Base-by-base conservation (phyloP, 2,113 vertebrate species). In the Pandion haliaetus region DNA sequence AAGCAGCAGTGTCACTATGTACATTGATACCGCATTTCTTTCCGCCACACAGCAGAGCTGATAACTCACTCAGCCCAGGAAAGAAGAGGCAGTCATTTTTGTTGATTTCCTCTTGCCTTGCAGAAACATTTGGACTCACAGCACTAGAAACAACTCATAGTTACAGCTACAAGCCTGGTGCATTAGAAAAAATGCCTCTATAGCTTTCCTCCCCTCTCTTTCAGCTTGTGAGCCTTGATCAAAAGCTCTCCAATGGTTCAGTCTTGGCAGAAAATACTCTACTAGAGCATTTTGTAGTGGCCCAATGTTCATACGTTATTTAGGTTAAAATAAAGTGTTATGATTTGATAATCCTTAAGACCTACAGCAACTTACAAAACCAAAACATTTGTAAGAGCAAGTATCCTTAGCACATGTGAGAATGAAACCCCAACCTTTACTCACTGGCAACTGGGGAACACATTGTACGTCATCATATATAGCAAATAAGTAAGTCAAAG, bases 41-140 rank as follows among this genome's bases (percentile, higher is more conserved):
- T 61, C 36, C 4, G 0, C 58, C 3, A 0, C 3, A 2, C 0
- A 7, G 47, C 18, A 17, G 2, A 49, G 44, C 52, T 65, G 58
- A 13, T 71, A 83, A 40, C 50, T 45, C 9, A 4, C 17, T 66
- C 14, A 13, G 70, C 49, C 32, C 74, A 38, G 42, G 11, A 59
- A 29, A 38, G 24, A 61, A 47, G 10, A 47, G 5, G 12, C 13
- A 38, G 9, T 23, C 2, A 17, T 63, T 76, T 57, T 42, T 77
- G 32, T 14, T 6, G 1, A 17, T 82, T 94, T 80, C n/a, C 26
- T 87, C 23, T 73, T 76, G 45, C 73, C 40, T 65, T 66, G n/a
- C 69, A 76, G 34, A 85, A 59, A 23, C 3, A 0, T 20, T 57
- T 44, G 52, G 31, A 20, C 52, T 84, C 16, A 4, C 7, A 65